These are phyloP conservation scores for Hassar affinis DNA, from an alignment of 2,113 vertebrate species.

Conservation along the genomic window DNA sequence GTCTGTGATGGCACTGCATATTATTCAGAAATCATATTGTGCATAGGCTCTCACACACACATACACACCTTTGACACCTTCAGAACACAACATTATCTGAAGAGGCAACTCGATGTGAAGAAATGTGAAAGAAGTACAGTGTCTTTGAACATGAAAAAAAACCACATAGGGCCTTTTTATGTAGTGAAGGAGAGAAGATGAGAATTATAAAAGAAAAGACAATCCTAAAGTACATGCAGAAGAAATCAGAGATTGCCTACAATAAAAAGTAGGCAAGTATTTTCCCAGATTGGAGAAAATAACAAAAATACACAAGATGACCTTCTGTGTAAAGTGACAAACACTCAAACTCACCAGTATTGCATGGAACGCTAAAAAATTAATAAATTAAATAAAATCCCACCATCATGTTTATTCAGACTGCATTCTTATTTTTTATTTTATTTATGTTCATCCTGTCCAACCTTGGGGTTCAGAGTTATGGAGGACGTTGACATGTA, in stretches of 20 bases:
- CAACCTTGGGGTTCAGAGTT: not conserved
- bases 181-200: constrained; percentile 5
- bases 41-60: constrained; percentile 15
- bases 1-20: constrained; percentile 25
- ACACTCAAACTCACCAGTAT: not conserved
- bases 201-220: not conserved
- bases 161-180: not conserved
- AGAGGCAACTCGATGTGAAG: not conserved
- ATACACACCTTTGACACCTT: constrained; percentile 18
- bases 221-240: not conserved
- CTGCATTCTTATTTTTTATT: not conserved
- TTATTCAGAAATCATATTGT: constrained; percentile 13
- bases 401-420: not conserved
- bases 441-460: not conserved
- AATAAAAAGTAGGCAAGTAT: not conserved
- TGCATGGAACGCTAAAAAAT: not conserved
- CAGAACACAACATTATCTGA: not conserved
- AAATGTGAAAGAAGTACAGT: not conserved
- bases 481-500: not conserved
- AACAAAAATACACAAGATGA: not conserved
- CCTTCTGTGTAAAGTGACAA: not conserved
- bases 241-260: not conserved
- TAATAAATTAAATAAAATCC: not conserved
- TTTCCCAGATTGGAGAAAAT: not conserved
- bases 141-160: not conserved